Percentiles rank a stretch among this genome's conserved stretches.
Evolutionary conservation across 1,140 invertebrate species (phyloP).

Genomic region (Vollenhovia emeryi): DNA sequence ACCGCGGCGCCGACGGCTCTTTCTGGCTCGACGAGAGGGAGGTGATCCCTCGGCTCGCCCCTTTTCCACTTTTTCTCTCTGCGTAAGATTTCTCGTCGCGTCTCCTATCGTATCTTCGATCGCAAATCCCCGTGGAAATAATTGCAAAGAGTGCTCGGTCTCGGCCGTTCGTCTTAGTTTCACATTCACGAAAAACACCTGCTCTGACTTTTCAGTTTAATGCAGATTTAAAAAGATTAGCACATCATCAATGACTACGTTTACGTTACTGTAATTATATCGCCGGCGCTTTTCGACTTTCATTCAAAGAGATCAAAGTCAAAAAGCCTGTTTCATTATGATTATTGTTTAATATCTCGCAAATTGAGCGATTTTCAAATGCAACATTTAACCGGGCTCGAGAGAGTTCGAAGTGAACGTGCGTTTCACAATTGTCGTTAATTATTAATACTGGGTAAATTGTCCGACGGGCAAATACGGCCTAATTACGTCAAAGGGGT

Average conservation of each 20-base stretch:
- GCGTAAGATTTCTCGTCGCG: neutral
- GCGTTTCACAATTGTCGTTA: conserved; percentile 25
- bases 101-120: neutral
- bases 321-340: neutral
- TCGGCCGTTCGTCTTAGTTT: neutral
- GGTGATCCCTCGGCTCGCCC: neutral
- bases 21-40: neutral
- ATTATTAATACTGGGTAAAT: conserved; percentile 51
- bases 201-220: neutral
- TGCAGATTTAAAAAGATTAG: neutral
- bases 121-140: neutral
- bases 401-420: neutral
- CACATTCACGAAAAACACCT: neutral
- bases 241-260: neutral
- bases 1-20: conserved; percentile 1
- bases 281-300: neutral
- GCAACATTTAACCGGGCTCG: neutral
- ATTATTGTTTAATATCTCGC: neutral
- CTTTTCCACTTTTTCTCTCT: conserved; percentile 3
- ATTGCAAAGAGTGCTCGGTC: neutral
- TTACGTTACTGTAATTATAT: neutral
- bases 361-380: neutral
- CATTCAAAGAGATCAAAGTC: neutral
- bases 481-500: conserved; percentile 9
- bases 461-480: conserved; percentile 21